Conservation (phyloP, 2,797 vertebrate species). For the Gobionotothen gibberifrons region DNA sequence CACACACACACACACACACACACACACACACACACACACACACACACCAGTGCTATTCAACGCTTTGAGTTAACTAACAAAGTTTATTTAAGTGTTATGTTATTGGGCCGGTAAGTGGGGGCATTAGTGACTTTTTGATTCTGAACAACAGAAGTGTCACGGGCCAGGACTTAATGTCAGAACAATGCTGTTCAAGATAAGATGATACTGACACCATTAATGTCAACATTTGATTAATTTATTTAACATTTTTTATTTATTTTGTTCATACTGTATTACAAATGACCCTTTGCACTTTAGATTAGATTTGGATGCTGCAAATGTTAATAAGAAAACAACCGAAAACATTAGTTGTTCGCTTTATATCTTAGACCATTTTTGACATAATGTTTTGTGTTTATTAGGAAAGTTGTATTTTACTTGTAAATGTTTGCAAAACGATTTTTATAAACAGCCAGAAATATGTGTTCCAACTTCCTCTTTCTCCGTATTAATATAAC, state of each 20-base stretch:
- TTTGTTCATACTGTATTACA: no score
- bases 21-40: constrained; percentile 17
- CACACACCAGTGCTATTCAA: constrained; percentile 51
- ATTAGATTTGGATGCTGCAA: neutral
- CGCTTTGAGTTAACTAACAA: constrained; percentile 68
- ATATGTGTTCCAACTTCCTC: neutral
- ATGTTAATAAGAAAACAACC: neutral
- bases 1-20: constrained; percentile 1
- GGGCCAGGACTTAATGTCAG: constrained; percentile 26
- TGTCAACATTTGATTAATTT: constrained; percentile 3
- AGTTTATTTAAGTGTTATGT: constrained; percentile 74
- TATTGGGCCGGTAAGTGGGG: constrained; percentile 49
- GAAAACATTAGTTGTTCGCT: accelerated
- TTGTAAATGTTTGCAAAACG: neutral
- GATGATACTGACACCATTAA: constrained; percentile 12
- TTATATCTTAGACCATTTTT: neutral
- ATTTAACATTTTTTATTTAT: neutral
- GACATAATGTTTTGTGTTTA: neutral
- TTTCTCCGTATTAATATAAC: constrained; percentile 5
- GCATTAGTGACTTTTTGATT: constrained; percentile 63
- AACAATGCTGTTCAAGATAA: constrained; percentile 3
- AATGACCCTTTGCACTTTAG: neutral
- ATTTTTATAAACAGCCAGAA: neutral
- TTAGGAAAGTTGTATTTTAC: neutral
- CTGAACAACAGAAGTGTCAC: constrained; percentile 41